phyloP scores from a whole-genome alignment of 2,113 vertebrate species.

The Otus sunia region DNA sequence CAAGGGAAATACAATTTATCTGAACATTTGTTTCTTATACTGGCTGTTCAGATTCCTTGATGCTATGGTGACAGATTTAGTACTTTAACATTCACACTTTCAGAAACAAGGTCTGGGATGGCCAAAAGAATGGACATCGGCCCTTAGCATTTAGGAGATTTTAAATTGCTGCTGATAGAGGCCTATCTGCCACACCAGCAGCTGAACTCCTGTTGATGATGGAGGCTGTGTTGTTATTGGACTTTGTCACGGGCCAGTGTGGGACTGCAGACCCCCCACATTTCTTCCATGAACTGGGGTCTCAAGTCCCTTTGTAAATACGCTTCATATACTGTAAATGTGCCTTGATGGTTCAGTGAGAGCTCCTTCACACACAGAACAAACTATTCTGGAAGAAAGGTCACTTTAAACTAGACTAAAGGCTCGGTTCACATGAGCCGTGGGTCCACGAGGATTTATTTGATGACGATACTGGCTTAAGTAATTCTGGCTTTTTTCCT shows the following conservation, averaged over 20 bases:
- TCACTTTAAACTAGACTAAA: not conserved
- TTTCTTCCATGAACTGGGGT: not conserved
- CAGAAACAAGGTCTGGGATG: not conserved
- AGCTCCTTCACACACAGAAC: not conserved
- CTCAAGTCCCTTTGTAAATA: not conserved
- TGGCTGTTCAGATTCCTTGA: not conserved
- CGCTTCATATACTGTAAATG: not conserved
- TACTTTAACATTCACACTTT: not conserved
- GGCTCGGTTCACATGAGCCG: not conserved
- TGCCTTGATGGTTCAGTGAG: not conserved
- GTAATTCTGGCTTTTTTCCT: slow-evolving; percentile 13
- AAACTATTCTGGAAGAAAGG: not conserved
- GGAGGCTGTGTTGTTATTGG: not conserved
- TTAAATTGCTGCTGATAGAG: not conserved
- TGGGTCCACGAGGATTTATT: slow-evolving; percentile 15
- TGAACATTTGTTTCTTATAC: not conserved
- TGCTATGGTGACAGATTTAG: not conserved
- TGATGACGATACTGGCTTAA: not conserved
- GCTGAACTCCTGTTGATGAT: not conserved
- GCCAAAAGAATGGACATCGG: not conserved
- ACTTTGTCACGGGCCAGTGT: not conserved
- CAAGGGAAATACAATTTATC: not conserved
- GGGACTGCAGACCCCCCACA: not conserved
- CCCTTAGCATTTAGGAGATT: not conserved
- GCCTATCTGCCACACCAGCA: not conserved